These are phyloP conservation scores for Geotrypetes seraphini DNA, from an alignment of 2,797 vertebrate species.

Conservation along the genomic window DNA sequence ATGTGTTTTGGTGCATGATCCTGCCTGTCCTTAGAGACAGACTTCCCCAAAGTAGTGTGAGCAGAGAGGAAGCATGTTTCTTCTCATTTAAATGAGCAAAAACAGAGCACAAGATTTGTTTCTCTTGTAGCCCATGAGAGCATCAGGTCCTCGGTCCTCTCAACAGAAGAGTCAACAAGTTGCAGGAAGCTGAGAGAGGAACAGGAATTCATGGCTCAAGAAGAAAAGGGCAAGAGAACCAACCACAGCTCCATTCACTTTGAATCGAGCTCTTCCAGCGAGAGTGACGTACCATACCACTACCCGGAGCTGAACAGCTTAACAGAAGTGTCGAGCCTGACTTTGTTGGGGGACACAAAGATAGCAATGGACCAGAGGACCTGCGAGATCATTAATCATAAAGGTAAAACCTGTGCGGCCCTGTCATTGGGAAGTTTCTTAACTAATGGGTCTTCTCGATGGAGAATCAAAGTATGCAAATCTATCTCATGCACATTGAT, in stretches of 20 bases:
- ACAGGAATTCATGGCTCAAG: neutral
- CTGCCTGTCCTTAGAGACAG: no score
- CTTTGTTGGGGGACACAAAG: constrained; percentile 23
- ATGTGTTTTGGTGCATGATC: no score
- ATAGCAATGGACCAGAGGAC: constrained; percentile 23
- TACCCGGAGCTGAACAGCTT: constrained; percentile 16
- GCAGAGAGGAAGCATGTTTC: no score
- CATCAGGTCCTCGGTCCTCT: constrained; percentile 22
- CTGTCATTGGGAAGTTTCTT: no score
- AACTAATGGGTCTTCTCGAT: no score
- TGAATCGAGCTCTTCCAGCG: constrained; percentile 44
- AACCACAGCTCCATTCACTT: constrained; percentile 26
- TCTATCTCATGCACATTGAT: no score
- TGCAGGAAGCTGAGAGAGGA: neutral
- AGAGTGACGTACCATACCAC: constrained; percentile 41
- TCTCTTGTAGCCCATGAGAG: constrained; percentile 27
- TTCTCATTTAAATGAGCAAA: constrained; percentile 26
- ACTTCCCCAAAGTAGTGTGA: no score
- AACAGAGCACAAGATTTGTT: neutral
- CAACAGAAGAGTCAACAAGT: neutral
- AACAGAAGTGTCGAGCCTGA: constrained; percentile 1
- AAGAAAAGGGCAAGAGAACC: neutral
- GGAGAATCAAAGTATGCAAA: no score
- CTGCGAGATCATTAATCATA: constrained; percentile 54
- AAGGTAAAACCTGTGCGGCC: constrained; percentile 36